Base-by-base conservation (phyloP, 2,888 invertebrate genomes). In the Glaucopsyche alexis region DNA sequence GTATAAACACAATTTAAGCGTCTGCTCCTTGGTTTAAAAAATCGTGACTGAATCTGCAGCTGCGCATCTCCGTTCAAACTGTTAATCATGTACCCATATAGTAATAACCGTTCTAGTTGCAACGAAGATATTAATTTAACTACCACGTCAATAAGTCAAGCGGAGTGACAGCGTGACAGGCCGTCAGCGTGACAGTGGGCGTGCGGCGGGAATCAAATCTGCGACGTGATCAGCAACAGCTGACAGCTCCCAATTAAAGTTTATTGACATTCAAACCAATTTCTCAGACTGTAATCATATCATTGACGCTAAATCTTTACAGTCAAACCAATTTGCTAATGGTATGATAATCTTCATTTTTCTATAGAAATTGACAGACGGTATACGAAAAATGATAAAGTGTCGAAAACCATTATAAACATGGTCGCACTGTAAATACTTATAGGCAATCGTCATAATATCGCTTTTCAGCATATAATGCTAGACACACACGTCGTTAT, bases 121-220 rank as follows among this genome's bases (percentile, higher is more conserved):
- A 60, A 60, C 29, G 60, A 38, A 14, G 29, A 60, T 60, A 60
- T 29, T 60, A 38, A 60, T 60, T 60, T 60, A 60, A 60, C 60
- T 60, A 60, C 60, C 60, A 16, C 67, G 42, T 45, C 45, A 49
- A 69, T 19, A 69, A 45, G 49, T 29, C 47, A 47, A 29, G 14
- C 45, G 29, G 47, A 69, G 69, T 69, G 69, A 49, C 69, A 69
- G 69, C 47, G 47, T 47, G 69, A 69, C 69, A 69, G 69, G 42
- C 45, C 16, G 42, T 45, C 42, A 19, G 49, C 69, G 19, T 47
- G 69, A 69, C 69, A 69, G 69, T 60, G 60, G 60, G 60, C 60
- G 60, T 60, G 60, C 45, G 67, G 42, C 67, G 45, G 45, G 45
- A 67, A 67, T 67, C 16, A 67, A 2, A 45, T 67, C 67, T 11